phyloP scores from a whole-genome alignment of 2,797 vertebrate species.

The Thamnophis elegans region DNA sequence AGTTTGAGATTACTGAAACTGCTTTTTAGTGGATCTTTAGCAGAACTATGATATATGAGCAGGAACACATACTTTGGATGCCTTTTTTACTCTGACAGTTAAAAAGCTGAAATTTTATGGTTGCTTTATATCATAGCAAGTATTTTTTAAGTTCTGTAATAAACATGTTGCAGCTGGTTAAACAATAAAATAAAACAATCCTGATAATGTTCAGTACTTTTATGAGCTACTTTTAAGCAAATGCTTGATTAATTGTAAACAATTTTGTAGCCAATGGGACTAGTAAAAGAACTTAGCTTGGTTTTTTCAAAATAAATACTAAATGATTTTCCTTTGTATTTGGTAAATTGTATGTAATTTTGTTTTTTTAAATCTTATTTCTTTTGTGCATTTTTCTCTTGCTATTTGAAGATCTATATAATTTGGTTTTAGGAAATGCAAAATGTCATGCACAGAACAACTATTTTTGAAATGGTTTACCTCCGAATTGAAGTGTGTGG shows the following conservation, averaged over 20 bases:
- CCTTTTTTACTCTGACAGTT: constrained; percentile 42
- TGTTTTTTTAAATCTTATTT: background rate
- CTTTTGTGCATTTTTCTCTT: accelerated
- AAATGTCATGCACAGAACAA: background rate
- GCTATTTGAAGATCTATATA: background rate
- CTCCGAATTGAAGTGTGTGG: background rate
- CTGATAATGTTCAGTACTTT: constrained; percentile 29
- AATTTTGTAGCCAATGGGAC: constrained; percentile 22
- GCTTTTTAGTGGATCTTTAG: background rate
- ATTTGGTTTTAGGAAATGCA: background rate
- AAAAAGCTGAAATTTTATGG: constrained; percentile 27
- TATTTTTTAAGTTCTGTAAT: constrained; percentile 33
- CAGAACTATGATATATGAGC: background rate
- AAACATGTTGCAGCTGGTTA: constrained; percentile 1
- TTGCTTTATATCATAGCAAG: constrained; percentile 28
- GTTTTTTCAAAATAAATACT: constrained; percentile 13
- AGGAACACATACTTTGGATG: constrained; percentile 9
- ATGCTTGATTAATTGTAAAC: constrained; percentile 20
- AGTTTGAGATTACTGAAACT: background rate
- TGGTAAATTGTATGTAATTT: background rate
- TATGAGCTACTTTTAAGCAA: constrained; percentile 18
- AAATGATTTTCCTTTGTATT: background rate
- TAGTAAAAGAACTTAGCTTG: constrained; percentile 4
- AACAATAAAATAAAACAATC: background rate
- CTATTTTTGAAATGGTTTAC: background rate